Conservation (phyloP, 30 jellyfish, hydroid and myxozoan species). For the Phacellophora camtschatica region DNA sequence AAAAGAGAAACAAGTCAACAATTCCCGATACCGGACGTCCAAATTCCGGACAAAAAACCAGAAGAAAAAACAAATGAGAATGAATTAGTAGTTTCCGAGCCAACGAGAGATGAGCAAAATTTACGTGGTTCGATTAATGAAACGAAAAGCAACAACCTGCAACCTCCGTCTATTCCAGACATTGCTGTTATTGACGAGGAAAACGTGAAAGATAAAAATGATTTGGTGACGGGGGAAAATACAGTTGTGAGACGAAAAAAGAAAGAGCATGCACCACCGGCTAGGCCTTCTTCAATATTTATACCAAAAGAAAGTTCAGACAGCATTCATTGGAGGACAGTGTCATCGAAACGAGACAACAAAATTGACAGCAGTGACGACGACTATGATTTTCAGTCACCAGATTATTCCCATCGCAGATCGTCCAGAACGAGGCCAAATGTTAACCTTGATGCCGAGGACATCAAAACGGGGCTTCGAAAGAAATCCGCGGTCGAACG, state of each 20-base stretch:
- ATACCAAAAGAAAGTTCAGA: not conserved
- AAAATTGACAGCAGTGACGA: not conserved
- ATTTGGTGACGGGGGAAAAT: not conserved
- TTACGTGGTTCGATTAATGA: not conserved
- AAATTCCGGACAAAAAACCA: not conserved
- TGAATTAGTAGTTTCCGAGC: constrained; percentile 28
- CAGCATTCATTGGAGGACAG: not conserved
- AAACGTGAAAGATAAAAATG: not conserved
- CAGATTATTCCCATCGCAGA: not conserved
- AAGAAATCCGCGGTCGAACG: constrained; percentile 62
- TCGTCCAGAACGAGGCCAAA: constrained; percentile 13
- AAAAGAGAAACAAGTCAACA: constrained; percentile 57
- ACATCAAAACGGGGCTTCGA: constrained; percentile 56
- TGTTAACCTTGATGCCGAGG: constrained; percentile 54
- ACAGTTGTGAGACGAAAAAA: constrained; percentile 58
- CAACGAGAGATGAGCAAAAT: not conserved
- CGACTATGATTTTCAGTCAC: not conserved
- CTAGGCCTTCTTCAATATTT: constrained; percentile 54
- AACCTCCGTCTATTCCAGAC: not conserved
- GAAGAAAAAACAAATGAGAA: not conserved
- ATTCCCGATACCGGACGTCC: not conserved
- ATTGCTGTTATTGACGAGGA: not conserved
- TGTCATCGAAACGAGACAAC: not conserved
- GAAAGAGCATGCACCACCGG: constrained; percentile 53
- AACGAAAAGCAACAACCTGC: not conserved